Evolutionary conservation across 2,797 vertebrate species (phyloP).

Genomic region (Hypotaenidia okinawae): DNA sequence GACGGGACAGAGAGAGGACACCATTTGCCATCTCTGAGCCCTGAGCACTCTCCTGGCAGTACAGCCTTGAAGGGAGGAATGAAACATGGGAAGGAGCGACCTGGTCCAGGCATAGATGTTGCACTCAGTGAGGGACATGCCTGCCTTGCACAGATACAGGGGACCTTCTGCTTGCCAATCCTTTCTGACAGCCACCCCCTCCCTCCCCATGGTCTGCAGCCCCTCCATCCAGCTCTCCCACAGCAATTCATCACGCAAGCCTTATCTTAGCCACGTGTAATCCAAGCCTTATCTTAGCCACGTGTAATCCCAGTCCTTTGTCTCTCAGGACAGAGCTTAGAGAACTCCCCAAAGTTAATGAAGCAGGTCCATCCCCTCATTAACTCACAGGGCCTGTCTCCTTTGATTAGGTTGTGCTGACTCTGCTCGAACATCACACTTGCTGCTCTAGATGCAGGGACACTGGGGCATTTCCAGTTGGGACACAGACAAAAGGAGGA

Average conservation of each 20-base stretch:
- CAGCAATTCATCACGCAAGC: rapidly evolving
- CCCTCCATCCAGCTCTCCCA: background rate
- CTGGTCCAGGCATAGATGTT: background rate
- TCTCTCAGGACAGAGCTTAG: background rate
- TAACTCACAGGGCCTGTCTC: constrained; percentile 16
- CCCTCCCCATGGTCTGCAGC: background rate
- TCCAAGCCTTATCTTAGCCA: background rate
- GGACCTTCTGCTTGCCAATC: background rate
- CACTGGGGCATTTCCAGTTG: constrained; percentile 55
- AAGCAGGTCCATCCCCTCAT: constrained; percentile 37
- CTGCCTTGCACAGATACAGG: background rate
- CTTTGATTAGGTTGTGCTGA: constrained; percentile 60
- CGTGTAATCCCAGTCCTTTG: background rate
- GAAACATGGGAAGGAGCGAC: rapidly evolving
- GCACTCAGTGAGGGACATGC: rapidly evolving
- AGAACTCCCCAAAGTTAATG: background rate
- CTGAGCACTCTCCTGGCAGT: background rate
- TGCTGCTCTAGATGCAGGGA: constrained; percentile 50
- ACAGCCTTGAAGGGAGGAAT: background rate
- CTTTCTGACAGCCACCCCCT: background rate
- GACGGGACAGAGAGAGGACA: background rate
- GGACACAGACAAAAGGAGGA: constrained; percentile 60
- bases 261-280: too few relatives aligned
- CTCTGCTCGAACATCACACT: constrained; percentile 24
- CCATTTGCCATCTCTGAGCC: rapidly evolving